Percentiles rank a stretch among this genome's conserved stretches.
phyloP scores from a whole-genome alignment of 2,888 invertebrate species.

The Meiosimyza decipiens region DNA sequence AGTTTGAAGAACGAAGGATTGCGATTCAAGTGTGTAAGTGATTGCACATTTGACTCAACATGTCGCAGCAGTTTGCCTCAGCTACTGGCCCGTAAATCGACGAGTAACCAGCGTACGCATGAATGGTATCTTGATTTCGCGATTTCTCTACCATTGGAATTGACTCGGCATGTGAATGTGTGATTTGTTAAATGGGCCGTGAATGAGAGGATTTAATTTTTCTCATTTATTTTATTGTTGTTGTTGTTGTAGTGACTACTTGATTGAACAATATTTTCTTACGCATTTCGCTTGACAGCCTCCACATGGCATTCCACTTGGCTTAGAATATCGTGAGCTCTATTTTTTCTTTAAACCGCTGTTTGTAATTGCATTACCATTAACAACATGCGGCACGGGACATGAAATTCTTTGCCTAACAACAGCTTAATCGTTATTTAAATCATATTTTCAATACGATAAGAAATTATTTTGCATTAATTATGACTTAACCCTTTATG shows the following conservation, averaged over 20 bases:
- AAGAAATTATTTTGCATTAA: too few relatives aligned
- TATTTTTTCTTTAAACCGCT: too few relatives aligned
- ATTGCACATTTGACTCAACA: not conserved
- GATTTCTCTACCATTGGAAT: conserved; percentile 24
- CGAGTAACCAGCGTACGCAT: not conserved
- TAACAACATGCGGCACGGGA: too few relatives aligned
- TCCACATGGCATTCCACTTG: conserved; percentile 7
- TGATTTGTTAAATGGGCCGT: conserved; percentile 49
- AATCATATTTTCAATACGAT: too few relatives aligned
- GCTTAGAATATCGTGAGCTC: not conserved
- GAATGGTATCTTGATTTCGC: not conserved
- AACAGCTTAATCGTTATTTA: too few relatives aligned
- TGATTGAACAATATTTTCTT: conserved; percentile 20
- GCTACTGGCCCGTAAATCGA: not conserved
- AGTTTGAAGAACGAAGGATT: not conserved
- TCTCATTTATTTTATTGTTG: not conserved
- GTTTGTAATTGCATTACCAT: too few relatives aligned
- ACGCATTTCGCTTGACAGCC: conserved; percentile 7
- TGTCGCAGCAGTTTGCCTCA: conserved; percentile 4
- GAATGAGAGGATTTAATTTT: conserved; percentile 44
- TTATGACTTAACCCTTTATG: too few relatives aligned
- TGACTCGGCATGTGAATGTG: conserved; percentile 46
- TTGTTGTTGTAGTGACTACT: conserved; percentile 10
- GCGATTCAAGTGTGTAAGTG: not conserved
- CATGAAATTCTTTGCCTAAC: too few relatives aligned